These are phyloP conservation scores for Hydractinia echinata DNA, from an alignment of 30 jellyfish, hydroid and myxozoan species.

Conservation along the genomic window DNA sequence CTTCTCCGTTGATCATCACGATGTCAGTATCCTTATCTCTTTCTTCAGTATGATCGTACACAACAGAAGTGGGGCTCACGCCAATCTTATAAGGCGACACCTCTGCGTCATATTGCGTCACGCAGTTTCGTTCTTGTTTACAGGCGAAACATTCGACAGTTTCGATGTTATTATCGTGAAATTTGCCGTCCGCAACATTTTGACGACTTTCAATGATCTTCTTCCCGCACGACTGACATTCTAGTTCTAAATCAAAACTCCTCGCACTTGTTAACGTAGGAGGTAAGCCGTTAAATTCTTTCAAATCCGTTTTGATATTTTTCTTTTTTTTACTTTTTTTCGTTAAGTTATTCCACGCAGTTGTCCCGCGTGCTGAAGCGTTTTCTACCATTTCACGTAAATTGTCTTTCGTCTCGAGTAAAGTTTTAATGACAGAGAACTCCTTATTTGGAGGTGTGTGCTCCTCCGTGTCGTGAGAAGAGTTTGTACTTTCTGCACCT, in stretches of 20 bases:
- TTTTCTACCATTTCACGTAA: conserved; percentile 93
- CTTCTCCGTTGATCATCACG: conserved; percentile 45
- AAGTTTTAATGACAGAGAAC: conserved; percentile 61
- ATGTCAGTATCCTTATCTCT: conserved; percentile 15
- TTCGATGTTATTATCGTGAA: conserved; percentile 52
- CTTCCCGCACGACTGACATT: conserved; percentile 89
- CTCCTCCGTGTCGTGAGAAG: background rate
- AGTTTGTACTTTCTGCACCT: background rate
- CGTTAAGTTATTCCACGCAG: conserved; percentile 73
- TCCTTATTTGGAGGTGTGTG: conserved; percentile 11
- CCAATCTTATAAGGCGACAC: conserved; percentile 21
- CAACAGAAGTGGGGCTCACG: conserved; percentile 18
- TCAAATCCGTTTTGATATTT: background rate
- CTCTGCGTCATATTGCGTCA: conserved; percentile 9
- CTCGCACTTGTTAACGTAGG: background rate
- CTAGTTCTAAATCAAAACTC: conserved; percentile 82
- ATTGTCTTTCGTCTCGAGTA: conserved; percentile 76
- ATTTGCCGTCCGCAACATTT: conserved; percentile 54
- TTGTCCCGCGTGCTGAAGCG: conserved; percentile 87
- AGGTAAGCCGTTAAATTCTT: conserved; percentile 22
- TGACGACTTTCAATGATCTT: conserved; percentile 76
- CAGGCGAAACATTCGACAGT: conserved; percentile 66
- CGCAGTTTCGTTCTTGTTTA: conserved; percentile 33
- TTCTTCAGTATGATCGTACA: conserved; percentile 15
- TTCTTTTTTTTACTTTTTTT: conserved; percentile 25